Percentiles rank a stretch among this genome's conserved stretches.
phyloP scores from a whole-genome alignment of 2,113 vertebrate genomes.

The Brevimyrus niger region DNA sequence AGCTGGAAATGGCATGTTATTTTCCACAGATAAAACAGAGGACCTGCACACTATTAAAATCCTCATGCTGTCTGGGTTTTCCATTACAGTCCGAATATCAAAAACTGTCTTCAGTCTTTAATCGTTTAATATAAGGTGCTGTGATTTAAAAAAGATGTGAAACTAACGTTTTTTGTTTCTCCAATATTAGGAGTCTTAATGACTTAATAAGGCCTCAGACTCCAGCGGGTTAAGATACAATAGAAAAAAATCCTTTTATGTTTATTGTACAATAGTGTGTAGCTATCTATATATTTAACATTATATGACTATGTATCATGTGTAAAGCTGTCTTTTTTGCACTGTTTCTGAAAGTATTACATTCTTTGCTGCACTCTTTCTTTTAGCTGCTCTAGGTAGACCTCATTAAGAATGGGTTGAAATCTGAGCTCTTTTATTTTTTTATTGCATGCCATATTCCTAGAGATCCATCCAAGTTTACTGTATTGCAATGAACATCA shows the following conservation, averaged over 20 bases:
- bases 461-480: neutral
- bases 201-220: neutral
- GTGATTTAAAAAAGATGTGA: neutral
- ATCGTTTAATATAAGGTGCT: neutral
- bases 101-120: conserved; percentile 14
- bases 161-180: neutral
- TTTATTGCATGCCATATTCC: neutral
- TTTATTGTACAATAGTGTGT: neutral
- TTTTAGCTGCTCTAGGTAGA: neutral
- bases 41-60: conserved; percentile 43
- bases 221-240: neutral
- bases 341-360: neutral
- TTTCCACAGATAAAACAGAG: conserved; percentile 48
- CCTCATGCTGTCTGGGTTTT: conserved; percentile 51
- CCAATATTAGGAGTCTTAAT: neutral
- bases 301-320: neutral
- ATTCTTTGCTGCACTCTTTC: neutral
- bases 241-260: neutral
- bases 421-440: neutral
- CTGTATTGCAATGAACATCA: neutral
- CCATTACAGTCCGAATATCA: conserved; percentile 40
- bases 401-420: neutral
- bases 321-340: neutral
- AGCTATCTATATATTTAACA: neutral
- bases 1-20: conserved; percentile 39